Evolutionary conservation across 2,888 invertebrate species (phyloP).

Genomic region (Amiota mariae): DNA sequence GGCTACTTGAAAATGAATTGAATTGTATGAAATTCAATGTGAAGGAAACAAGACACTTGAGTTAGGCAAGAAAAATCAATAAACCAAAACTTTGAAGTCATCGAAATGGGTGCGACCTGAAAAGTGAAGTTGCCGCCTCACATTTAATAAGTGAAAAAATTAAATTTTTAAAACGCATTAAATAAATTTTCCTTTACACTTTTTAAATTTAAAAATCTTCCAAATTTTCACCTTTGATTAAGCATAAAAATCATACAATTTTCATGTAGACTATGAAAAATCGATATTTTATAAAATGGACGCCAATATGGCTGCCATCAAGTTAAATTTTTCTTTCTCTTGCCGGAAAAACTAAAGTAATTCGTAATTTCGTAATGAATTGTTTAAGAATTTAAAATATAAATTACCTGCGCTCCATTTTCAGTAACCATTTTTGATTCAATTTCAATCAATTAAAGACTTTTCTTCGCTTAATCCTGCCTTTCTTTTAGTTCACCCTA

Average conservation of each 20-base stretch:
- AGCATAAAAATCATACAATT: constrained; percentile 38
- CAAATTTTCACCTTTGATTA: constrained; percentile 29
- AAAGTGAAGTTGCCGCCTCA: constrained; percentile 15
- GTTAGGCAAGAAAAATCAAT: constrained; percentile 58
- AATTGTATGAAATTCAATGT: constrained; percentile 29
- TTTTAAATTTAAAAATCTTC: neutral
- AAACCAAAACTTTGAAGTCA: constrained; percentile 37
- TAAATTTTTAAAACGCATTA: neutral
- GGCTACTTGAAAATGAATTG: neutral
- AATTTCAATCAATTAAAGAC: constrained; percentile 15
- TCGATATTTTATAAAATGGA: constrained; percentile 71
- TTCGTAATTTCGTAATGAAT: neutral
- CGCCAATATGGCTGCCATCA: constrained; percentile 68
- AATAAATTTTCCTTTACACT: neutral
- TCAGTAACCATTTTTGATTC: constrained; percentile 72
- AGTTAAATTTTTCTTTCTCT: constrained; percentile 34
- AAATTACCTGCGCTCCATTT: constrained; percentile 73
- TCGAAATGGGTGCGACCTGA: constrained; percentile 48
- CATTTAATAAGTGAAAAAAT: neutral
- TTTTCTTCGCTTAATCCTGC: constrained; percentile 5
- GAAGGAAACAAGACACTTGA: constrained; percentile 1
- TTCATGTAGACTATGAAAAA: constrained; percentile 65
- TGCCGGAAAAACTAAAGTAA: constrained; percentile 28
- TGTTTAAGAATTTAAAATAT: constrained; percentile 27
- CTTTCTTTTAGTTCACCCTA: neutral